These are phyloP conservation scores for Cryptus armator DNA, from an alignment of 2,888 invertebrate species.

Conservation along the genomic window DNA sequence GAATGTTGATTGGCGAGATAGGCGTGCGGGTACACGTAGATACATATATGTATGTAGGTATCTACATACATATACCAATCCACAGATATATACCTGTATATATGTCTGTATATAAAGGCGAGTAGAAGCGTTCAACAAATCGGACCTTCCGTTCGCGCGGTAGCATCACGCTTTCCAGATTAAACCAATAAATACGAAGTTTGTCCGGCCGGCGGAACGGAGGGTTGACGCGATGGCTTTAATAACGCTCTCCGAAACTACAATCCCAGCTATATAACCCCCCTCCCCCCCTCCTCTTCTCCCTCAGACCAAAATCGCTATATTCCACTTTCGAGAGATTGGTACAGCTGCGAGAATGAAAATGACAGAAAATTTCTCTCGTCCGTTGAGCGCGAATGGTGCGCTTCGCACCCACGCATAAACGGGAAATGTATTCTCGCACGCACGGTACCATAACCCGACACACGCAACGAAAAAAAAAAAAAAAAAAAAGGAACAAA, in stretches of 20 bases:
- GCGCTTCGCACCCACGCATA: conserved; percentile 20
- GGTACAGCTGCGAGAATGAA: conserved; percentile 30
- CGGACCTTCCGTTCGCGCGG: conserved; percentile 61
- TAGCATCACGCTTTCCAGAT: conserved; percentile 63
- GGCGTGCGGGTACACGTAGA: conserved; percentile 51
- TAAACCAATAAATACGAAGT: conserved; percentile 77
- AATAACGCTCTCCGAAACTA: conserved; percentile 66
- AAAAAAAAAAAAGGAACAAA: conserved; percentile 50
- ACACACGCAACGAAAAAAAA: conserved; percentile 34
- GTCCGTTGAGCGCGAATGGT: neutral
- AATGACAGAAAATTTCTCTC: conserved; percentile 15
- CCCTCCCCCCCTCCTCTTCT: neutral
- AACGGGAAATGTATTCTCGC: conserved; percentile 7
- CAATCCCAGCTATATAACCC: conserved; percentile 2
- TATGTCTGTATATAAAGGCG: neutral
- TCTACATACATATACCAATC: neutral
- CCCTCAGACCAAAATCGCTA: conserved; percentile 13
- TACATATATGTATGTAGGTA: neutral
- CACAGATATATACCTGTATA: neutral
- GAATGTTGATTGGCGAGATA: conserved; percentile 82
- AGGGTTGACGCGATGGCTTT: conserved; percentile 68
- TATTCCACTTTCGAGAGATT: conserved; percentile 33
- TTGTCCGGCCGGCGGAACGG: conserved; percentile 65
- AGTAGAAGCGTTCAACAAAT: conserved; percentile 56
- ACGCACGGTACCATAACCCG: conserved; percentile 32